These are phyloP conservation scores for Eupithecia centaureata DNA, from an alignment of 2,888 invertebrate genomes.

Conservation along the genomic window DNA sequence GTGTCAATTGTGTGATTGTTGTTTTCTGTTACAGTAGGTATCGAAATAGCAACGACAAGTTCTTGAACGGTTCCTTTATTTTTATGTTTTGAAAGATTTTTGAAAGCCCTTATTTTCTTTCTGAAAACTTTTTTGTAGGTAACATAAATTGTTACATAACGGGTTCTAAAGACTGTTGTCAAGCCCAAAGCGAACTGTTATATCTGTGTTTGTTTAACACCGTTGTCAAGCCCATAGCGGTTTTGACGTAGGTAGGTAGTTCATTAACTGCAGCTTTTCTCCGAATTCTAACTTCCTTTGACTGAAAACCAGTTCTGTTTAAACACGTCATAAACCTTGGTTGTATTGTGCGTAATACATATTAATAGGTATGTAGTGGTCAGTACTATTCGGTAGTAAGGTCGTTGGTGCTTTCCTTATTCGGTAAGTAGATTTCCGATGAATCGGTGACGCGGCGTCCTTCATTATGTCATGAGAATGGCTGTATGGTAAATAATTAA, in stretches of 20 bases:
- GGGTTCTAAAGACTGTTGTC: no score
- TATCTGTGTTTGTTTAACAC: no score
- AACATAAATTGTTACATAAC: no score
- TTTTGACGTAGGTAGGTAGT: no score
- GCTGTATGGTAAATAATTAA: background rate
- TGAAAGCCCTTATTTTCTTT: no score
- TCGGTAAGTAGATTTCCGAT: constrained; percentile 1
- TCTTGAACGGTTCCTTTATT: no score
- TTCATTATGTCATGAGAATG: constrained; percentile 10
- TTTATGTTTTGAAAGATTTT: no score
- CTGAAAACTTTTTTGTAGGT: no score
- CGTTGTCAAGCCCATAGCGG: background rate
- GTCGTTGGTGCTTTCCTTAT: constrained; percentile 6
- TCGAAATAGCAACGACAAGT: no score
- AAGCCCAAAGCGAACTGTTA: no score
- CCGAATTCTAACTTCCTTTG: background rate
- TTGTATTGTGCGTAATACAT: background rate
- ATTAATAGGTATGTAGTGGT: background rate
- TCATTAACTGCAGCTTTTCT: background rate
- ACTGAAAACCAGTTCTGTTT: background rate
- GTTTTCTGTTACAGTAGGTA: no score
- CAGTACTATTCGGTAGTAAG: constrained; percentile 8
- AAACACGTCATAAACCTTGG: background rate
- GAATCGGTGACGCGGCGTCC: background rate
- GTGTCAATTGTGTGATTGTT: no score